A percentile compares a stretch with the other conserved stretches of the same genome.
Conservation (phyloP, 37 sponge, comb jelly and placozoan genomes). For the Petrosia ficiformis region DNA sequence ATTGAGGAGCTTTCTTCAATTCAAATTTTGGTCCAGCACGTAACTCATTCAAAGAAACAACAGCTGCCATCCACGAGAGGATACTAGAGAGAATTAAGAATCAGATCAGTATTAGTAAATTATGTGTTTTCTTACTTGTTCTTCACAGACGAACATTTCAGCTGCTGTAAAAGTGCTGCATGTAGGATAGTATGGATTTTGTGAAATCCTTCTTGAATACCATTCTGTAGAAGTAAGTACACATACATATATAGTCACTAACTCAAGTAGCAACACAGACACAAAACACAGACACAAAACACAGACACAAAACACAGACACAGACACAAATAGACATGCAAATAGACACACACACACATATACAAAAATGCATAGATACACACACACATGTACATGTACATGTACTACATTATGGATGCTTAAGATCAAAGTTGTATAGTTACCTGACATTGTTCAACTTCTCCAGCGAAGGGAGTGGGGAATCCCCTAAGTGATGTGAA, state of each 20-base stretch:
- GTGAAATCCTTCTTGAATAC: slow-evolving; percentile 51
- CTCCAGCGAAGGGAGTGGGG: slow-evolving; percentile 15
- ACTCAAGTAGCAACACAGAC: no score
- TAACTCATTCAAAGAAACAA: slow-evolving; percentile 62
- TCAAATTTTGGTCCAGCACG: slow-evolving; percentile 59
- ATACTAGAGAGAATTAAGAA: slow-evolving; percentile 35
- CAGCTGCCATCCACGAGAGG: slow-evolving; percentile 71
- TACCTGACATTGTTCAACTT: slow-evolving; percentile 28
- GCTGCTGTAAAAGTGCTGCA: slow-evolving; percentile 37
- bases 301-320: no score
- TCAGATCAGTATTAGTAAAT: background rate
- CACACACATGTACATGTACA: background rate
- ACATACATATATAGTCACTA: no score
- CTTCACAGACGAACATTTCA: slow-evolving; percentile 24
- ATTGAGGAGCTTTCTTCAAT: slow-evolving; percentile 5
- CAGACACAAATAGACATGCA: no score
- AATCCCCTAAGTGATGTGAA: slow-evolving; percentile 42
- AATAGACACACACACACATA: no score
- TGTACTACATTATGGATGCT: no score
- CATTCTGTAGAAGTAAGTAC: no score
- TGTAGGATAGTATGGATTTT: slow-evolving; percentile 24
- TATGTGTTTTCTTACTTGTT: slow-evolving; percentile 14
- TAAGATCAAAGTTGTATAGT: no score
- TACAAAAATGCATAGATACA: background rate
- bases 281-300: no score